A percentile compares a stretch with the other conserved stretches of the same genome.
phyloP scores from a whole-genome alignment of 2,113 vertebrate species.

The Pseudolaguvia tuberculata region DNA sequence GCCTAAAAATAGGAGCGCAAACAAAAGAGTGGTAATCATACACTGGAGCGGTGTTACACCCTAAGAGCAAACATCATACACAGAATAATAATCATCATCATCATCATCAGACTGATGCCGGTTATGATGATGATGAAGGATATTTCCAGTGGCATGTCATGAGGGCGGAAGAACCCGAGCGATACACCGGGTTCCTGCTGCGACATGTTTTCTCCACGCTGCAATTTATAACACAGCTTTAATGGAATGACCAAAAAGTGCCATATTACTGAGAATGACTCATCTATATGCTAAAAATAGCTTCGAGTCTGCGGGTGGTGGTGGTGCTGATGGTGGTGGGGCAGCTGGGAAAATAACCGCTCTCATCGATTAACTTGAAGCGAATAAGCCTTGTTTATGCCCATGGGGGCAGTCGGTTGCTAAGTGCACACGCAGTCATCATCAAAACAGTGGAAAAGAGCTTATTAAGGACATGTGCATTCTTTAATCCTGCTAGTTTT shows the following conservation, averaged over 20 bases:
- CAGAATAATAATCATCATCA: background rate
- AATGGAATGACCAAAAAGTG: conserved; percentile 1
- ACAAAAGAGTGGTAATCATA: background rate
- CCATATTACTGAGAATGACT: conserved; percentile 19
- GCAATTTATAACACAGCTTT: background rate
- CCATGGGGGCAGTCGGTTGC: conserved; percentile 24
- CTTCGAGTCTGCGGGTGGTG: background rate
- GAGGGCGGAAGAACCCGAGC: background rate
- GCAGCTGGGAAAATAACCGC: conserved; percentile 39
- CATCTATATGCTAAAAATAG: conserved; percentile 36
- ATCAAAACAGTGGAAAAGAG: conserved; percentile 26
- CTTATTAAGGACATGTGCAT: conserved; percentile 26
- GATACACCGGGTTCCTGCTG: background rate
- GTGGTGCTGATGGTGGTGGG: background rate
- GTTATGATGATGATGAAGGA: background rate
- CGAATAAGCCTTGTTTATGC: conserved; percentile 24
- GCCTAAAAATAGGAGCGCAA: background rate
- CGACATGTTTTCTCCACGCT: background rate
- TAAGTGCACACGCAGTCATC: conserved; percentile 9
- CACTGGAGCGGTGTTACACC: background rate
- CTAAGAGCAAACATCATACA: background rate
- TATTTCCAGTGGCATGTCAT: background rate
- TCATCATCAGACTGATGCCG: background rate
- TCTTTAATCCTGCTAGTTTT: conserved; percentile 14
- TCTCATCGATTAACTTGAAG: background rate